Percentiles rank a stretch among this genome's conserved stretches.
These are phyloP conservation scores for Neocloeon triangulifer DNA, from an alignment of 1,140 invertebrate species.

Conservation along the genomic window DNA sequence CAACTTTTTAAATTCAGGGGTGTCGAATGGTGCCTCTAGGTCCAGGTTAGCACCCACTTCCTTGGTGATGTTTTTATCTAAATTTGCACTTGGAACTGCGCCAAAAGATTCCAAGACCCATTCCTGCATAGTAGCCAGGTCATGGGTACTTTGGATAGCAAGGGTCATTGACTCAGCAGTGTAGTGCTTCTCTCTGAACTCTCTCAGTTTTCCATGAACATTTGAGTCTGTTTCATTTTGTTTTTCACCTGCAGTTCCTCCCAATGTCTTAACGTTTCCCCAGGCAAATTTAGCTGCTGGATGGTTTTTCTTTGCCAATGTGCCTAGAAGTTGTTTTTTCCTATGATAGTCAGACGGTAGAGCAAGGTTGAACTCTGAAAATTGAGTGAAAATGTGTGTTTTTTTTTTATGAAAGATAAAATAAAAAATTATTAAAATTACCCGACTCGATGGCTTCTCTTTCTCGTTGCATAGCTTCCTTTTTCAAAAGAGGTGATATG, in stretches of 20 bases:
- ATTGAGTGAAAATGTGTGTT: conserved; percentile 23
- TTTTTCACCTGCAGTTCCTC: conserved; percentile 34
- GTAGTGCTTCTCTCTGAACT: conserved; percentile 64
- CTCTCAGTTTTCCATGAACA: conserved; percentile 30
- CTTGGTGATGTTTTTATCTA: conserved; percentile 32
- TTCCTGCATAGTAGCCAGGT: conserved; percentile 42
- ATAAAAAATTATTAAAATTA: conserved; percentile 18
- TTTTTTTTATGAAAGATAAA: neutral
- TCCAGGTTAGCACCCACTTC: conserved; percentile 15
- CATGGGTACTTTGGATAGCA: conserved; percentile 34
- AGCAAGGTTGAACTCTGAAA: conserved; percentile 46
- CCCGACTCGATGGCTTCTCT: conserved; percentile 81
- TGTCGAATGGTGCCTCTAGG: conserved; percentile 29
- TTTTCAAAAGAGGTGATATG: conserved; percentile 62
- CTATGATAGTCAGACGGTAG: conserved; percentile 39
- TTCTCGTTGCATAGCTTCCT: conserved; percentile 69
- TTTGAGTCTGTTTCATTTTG: conserved; percentile 26
- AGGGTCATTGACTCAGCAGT: conserved; percentile 75
- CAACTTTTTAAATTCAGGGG: conserved; percentile 39
- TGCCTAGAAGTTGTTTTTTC: conserved; percentile 47
- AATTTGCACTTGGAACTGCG: conserved; percentile 34
- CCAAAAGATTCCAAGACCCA: conserved; percentile 37
- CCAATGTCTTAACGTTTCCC: conserved; percentile 62
- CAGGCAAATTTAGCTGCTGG: conserved; percentile 63
- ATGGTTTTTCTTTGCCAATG: conserved; percentile 36